Percentiles rank a stretch among this genome's conserved stretches.
phyloP scores from a whole-genome alignment of 2,797 vertebrate species.

The Momotus momota region DNA sequence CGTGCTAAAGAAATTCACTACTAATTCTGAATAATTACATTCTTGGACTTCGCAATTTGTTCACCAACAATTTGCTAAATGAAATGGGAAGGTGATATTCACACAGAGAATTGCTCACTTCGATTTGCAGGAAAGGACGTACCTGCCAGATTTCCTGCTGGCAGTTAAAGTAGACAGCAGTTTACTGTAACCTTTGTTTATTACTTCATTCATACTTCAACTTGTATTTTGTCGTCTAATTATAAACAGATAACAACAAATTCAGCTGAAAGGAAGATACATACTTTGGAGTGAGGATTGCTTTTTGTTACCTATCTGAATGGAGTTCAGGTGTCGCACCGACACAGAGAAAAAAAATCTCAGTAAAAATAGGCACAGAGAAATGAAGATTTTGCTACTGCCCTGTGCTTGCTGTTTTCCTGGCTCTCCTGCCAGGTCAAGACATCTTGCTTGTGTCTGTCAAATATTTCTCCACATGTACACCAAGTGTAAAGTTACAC shows the following conservation, averaged over 20 bases:
- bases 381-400: not conserved
- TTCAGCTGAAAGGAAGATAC: not conserved
- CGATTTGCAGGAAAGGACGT: not conserved
- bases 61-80: slow-evolving; percentile 10
- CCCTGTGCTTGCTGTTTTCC: not conserved
- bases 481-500: not conserved
- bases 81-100: not conserved
- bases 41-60: slow-evolving; percentile 16
- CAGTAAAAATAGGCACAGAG: not conserved
- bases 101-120: not conserved
- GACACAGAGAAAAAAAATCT: not conserved
- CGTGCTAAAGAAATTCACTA: not conserved
- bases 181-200: slow-evolving; percentile 10
- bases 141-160: not conserved
- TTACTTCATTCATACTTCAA: not conserved
- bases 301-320: not conserved
- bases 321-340: not conserved
- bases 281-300: not conserved
- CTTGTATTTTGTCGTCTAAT: not conserved
- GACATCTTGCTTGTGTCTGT: not conserved
- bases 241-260: not conserved
- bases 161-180: not conserved
- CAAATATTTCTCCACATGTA: not conserved
- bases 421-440: not conserved
- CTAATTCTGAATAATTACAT: slow-evolving; percentile 20